A percentile compares a stretch with the other conserved stretches of the same genome.
phyloP scores from a whole-genome alignment of 2,888 invertebrate genomes.

The Quadroppia sp. region DNA sequence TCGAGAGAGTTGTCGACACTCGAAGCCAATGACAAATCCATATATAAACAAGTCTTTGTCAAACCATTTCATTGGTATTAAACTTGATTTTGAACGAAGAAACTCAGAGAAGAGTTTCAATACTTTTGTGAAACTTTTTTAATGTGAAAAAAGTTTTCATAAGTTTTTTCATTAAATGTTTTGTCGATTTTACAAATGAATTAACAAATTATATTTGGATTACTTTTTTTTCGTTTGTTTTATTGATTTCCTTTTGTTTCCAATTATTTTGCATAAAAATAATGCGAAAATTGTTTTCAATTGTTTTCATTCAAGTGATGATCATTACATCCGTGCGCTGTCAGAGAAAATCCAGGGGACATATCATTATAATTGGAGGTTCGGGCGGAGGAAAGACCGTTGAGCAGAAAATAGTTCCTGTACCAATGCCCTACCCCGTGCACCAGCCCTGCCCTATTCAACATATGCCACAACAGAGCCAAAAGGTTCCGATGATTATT shows the following conservation, averaged over 20 bases:
- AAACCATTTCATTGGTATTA: not conserved
- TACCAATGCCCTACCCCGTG: slow-evolving; percentile 6
- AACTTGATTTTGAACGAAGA: not conserved
- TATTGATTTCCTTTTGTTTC: not conserved
- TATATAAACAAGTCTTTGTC: slow-evolving; percentile 7
- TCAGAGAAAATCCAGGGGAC: slow-evolving; percentile 23
- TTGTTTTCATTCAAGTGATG: not conserved
- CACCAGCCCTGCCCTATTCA: not conserved
- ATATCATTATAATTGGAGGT: slow-evolving; percentile 27
- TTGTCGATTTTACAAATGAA: not conserved
- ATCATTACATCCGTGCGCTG: not conserved
- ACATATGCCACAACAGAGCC: not conserved
- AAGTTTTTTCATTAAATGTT: not conserved
- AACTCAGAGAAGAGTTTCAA: not conserved
- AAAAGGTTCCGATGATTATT: not conserved
- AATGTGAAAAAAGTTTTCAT: not conserved
- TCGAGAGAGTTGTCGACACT: not conserved
- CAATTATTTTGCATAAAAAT: not conserved
- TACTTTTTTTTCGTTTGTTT: not conserved
- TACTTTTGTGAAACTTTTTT: not conserved
- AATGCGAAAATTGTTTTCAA: slow-evolving; percentile 10
- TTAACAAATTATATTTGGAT: no score
- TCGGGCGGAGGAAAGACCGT: not conserved
- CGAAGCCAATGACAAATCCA: not conserved
- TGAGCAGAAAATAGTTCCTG: slow-evolving; percentile 14